Conservation (phyloP, 2,113 vertebrate species). For the Corapipo altera region DNA sequence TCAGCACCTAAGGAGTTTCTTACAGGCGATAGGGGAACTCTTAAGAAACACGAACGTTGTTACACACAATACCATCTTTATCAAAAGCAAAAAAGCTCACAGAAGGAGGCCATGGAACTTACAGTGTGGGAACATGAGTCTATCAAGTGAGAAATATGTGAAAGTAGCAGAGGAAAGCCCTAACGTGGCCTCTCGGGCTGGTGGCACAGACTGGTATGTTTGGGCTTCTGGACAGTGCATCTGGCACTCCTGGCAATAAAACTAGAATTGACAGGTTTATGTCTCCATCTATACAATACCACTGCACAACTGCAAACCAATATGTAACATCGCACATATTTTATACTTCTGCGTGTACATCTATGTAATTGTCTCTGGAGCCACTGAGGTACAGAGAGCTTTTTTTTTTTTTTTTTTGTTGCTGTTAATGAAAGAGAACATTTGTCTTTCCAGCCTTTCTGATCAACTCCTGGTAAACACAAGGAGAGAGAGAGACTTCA, state of each 20-base stretch:
- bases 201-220: background rate
- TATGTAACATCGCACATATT: background rate
- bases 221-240: constrained; percentile 34
- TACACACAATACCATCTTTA: constrained; percentile 29
- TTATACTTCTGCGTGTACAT: background rate
- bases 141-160: background rate
- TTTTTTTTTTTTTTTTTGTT: background rate
- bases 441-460: background rate
- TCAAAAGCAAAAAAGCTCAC: background rate
- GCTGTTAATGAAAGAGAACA: background rate
- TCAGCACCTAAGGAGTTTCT: constrained; percentile 25
- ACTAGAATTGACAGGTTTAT: constrained; percentile 42
- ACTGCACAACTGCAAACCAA: background rate
- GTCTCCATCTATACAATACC: background rate
- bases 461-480: background rate
- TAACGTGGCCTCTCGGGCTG: background rate
- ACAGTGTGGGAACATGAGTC: background rate
- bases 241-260: constrained; percentile 37
- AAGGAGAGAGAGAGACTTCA: background rate
- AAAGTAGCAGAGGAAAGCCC: constrained; percentile 10
- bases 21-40: background rate
- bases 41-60: background rate
- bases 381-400: background rate
- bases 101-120: background rate
- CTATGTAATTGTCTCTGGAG: background rate